Evolutionary conservation across 2,888 invertebrate species (phyloP), one percentile per base, ranked within the genome.

Genomic region (Scaptomyza tumidula): DNA sequence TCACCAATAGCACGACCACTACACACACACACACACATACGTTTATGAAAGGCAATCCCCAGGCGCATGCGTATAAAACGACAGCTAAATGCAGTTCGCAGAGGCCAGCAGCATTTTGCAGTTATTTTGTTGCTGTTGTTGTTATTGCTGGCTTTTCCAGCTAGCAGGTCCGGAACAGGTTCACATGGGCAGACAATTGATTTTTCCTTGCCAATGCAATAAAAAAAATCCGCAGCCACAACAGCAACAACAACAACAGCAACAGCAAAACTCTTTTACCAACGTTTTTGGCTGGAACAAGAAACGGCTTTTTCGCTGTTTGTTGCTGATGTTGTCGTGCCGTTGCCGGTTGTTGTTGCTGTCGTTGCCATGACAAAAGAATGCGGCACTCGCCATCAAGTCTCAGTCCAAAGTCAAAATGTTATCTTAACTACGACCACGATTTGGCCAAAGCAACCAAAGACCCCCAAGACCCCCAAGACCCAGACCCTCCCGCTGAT

Each of bases 361-460:
- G 57, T 56, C 57, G 89, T 87, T 89, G 78, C 89, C 86, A 87
- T 89, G 86, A 80, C 88, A 81, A 89, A 88, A 86, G 89, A 89
- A 89, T 89, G 89, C 88, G 89, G 89, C 89, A 89, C 72, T 80
- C 80, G 85, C 80, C 85, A 80, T 79, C 82, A 73, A 75, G 84
- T 84, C 83, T 75, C 82, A 72, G 82, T 71, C 75, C 82, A 82
- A 83, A 84, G 86, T 86, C 83, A 84, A 84, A 84, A 84, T 86
- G 83, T 86, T 84, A 84, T 84, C 86, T 86, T 83, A 84, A 83
- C 84, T 74, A 81, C 74, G 66, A 53, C 79, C 81, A 86, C 86
- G 86, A 86, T 77, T 86, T 86, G 78, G 84, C 78, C 78, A 73
- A 64, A 60, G 50, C 72, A 73, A 67, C 19, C 14, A 57, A 46